Evolutionary conservation across 2,797 vertebrate genomes (phyloP).

Genomic region (Galagoides demidoff): DNA sequence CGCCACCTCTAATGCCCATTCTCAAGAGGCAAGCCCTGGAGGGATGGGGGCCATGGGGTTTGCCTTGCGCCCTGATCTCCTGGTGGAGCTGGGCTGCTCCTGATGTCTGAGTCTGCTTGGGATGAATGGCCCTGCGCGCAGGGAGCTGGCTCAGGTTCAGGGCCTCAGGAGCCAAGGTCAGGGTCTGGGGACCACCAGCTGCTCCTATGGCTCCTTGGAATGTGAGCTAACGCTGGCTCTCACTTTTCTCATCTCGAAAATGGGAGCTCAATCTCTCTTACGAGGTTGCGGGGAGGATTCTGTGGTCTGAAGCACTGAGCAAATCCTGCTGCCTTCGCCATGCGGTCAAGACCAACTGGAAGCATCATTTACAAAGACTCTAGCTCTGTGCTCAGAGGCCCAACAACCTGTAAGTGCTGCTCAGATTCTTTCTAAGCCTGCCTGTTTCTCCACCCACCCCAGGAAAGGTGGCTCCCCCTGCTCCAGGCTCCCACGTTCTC

Average conservation of each 20-base stretch:
- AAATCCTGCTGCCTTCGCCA: background rate
- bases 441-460: background rate
- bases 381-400: background rate
- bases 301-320: background rate
- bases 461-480: background rate
- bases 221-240: background rate
- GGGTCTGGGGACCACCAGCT: background rate
- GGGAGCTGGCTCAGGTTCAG: background rate
- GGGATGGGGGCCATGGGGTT: background rate
- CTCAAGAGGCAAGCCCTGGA: background rate
- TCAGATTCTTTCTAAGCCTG: too few species aligned
- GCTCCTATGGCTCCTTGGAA: background rate
- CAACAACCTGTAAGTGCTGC: background rate
- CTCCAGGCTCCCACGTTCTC: fast-evolving
- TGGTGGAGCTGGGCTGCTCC: background rate
- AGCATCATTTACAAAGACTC: background rate
- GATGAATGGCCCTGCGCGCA: background rate
- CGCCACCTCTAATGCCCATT: background rate
- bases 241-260: background rate
- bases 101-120: background rate
- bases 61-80: background rate
- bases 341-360: background rate
- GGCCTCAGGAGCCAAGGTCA: background rate
- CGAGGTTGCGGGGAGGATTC: background rate
- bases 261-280: fast-evolving